Evolutionary conservation across 2,797 vertebrate species (phyloP).

Genomic region (Tarsius wallacei): DNA sequence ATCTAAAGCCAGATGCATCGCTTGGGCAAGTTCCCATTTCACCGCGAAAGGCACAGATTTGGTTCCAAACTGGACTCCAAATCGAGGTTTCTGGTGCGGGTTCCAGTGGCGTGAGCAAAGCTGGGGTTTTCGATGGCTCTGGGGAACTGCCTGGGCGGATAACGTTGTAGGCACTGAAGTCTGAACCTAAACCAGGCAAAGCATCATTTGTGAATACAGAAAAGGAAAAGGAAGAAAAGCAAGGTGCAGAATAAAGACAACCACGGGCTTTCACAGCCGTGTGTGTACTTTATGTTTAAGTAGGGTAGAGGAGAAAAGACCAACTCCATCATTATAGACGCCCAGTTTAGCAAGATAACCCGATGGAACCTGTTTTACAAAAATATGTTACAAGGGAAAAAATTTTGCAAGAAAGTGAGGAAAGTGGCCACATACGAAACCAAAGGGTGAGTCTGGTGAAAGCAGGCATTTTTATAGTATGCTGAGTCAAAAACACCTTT

Average conservation of each 20-base stretch:
- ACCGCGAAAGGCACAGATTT: slow-evolving; percentile 65
- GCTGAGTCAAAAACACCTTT: slow-evolving; percentile 72
- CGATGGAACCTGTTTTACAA: slow-evolving; percentile 37
- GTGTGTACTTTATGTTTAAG: slow-evolving; percentile 43
- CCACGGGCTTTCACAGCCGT: background rate
- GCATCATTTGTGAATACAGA: slow-evolving; percentile 35
- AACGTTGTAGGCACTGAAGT: slow-evolving; percentile 46
- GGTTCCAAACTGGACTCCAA: slow-evolving; percentile 71
- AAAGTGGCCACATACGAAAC: slow-evolving; percentile 40
- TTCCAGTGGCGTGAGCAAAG: background rate
- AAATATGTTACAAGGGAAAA: background rate
- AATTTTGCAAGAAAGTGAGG: slow-evolving; percentile 61
- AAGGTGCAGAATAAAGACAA: background rate
- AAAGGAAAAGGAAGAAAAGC: background rate
- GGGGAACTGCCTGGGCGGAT: background rate
- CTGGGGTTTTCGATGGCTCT: slow-evolving; percentile 58
- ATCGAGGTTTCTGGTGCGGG: slow-evolving; percentile 47
- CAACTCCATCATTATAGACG: slow-evolving; percentile 55
- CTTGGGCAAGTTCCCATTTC: slow-evolving; percentile 73
- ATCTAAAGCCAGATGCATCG: slow-evolving; percentile 84
- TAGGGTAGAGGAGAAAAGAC: background rate
- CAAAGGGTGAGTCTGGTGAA: slow-evolving; percentile 49
- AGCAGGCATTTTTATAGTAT: slow-evolving; percentile 66
- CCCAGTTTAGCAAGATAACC: slow-evolving; percentile 38
- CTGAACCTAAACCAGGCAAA: slow-evolving; percentile 41